Evolutionary conservation across 2,888 invertebrate genomes (phyloP).

Genomic region (Lymantria dispar): DNA sequence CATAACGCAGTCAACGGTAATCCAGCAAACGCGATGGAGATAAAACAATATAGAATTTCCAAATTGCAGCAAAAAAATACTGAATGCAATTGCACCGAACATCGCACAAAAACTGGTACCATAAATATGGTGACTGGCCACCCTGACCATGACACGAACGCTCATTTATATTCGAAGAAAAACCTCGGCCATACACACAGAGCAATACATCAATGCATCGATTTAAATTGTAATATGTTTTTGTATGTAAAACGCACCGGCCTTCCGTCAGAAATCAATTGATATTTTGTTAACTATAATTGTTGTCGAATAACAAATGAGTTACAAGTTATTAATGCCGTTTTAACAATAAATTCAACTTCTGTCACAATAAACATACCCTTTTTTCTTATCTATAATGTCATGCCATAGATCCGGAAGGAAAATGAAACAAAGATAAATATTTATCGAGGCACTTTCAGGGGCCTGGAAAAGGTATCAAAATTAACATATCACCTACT

Average conservation of each 20-base stretch:
- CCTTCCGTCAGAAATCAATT: constrained; percentile 46
- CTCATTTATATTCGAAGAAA: constrained; percentile 46
- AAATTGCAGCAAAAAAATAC: constrained; percentile 25
- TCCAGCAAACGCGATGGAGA: background rate
- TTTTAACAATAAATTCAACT: no score
- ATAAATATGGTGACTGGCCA: constrained; percentile 32
- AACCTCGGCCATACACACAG: constrained; percentile 22
- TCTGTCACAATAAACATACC: no score
- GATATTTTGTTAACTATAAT: constrained; percentile 47
- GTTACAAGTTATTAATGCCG: background rate
- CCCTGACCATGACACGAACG: constrained; percentile 41
- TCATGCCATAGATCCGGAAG: no score
- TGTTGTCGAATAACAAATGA: constrained; percentile 25
- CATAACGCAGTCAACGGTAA: constrained; percentile 4
- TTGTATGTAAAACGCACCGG: constrained; percentile 34
- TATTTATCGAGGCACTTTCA: no score
- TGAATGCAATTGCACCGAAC: constrained; percentile 29
- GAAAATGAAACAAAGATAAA: no score
- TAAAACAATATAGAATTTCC: constrained; percentile 27
- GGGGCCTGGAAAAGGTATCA: no score
- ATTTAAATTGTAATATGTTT: constrained; percentile 56
- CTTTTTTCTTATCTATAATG: no score
- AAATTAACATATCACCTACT: no score
- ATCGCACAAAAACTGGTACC: constrained; percentile 38
- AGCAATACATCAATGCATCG: constrained; percentile 41